Evolutionary conservation across 2,888 invertebrate species (phyloP), one percentile per base, ranked within the genome.

Genomic region (Tanypteryx hageni): DNA sequence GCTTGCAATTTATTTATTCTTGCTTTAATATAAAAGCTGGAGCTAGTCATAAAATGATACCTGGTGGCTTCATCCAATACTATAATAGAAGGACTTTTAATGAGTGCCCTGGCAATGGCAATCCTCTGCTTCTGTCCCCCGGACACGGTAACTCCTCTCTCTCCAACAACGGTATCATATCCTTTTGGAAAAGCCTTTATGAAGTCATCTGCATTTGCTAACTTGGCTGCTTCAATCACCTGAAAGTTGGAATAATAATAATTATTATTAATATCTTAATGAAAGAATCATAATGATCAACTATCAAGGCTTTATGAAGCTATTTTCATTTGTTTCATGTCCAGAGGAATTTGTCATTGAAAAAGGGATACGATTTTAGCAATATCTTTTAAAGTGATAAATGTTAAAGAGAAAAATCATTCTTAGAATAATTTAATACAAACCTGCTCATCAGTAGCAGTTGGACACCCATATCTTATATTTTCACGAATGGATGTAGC

Each of bases 51-150:
- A 8, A 68, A 44, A 44, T 27, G 82, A 92, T 94, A 98, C 98
- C 98, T 98, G 0, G 99, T 99, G 18, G 99, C 99, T 95, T 99
- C 99, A 95, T 99, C 99, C 92, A 99, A 95, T 94, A 99, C 97
- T 91, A 99, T 96, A 92, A 99, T 96, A 3, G 97, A 96, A 0
- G 99, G 99, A 94, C 98, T 97, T 95, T 99, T 99, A 0, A 99
- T 95, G 82, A 99, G 96, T 0, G 99, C 99, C 92, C 99, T 95
- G 0, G 99, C 99, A 93, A 99, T 99, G 0, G 99, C 99, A 93
- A 99, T 97, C 93, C 99, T 96, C 94, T 99, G 99, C 93, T 99
- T 98, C 95, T 99, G 99, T 0, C 99, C 99, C 0, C 99, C 99
- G 86, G 98, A 98, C 68, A 99, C 96, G n/a, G 99, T 97, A 92